These are phyloP conservation scores for Aphelocoma californica DNA, from an alignment of 2,797 vertebrate species.

Conservation along the genomic window DNA sequence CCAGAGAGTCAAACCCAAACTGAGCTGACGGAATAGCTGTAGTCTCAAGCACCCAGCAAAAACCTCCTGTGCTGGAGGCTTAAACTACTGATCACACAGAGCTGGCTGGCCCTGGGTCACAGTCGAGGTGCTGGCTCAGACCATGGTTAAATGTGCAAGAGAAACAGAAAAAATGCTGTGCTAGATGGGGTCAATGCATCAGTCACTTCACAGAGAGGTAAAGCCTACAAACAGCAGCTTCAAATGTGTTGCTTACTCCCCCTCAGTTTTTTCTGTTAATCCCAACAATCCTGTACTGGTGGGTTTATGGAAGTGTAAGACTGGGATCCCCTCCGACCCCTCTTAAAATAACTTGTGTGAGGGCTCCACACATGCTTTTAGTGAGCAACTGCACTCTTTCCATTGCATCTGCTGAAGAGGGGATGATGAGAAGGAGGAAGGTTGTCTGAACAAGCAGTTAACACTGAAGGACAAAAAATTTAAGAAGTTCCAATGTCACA, in stretches of 20 bases:
- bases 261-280: background rate
- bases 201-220: background rate
- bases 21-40: conserved; percentile 11
- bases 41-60: background rate
- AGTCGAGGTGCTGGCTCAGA: background rate
- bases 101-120: background rate
- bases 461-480: conserved; percentile 38
- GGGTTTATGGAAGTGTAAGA: background rate
- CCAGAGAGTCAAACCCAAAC: conserved; percentile 54
- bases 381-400: conserved; percentile 42
- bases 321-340: background rate
- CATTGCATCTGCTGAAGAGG: conserved; percentile 44
- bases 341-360: background rate
- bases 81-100: conserved; percentile 1
- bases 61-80: background rate
- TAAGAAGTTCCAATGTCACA: background rate
- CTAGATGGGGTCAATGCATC: background rate
- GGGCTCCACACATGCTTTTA: background rate
- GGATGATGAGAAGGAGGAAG: conserved; percentile 13
- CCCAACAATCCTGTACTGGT: background rate
- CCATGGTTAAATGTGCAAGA: background rate
- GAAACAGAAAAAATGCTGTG: background rate
- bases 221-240: background rate
- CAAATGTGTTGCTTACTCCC: background rate
- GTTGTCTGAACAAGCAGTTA: conserved; percentile 28